phyloP scores from a whole-genome alignment of 2,113 vertebrate genomes.

The Albula goreensis region DNA sequence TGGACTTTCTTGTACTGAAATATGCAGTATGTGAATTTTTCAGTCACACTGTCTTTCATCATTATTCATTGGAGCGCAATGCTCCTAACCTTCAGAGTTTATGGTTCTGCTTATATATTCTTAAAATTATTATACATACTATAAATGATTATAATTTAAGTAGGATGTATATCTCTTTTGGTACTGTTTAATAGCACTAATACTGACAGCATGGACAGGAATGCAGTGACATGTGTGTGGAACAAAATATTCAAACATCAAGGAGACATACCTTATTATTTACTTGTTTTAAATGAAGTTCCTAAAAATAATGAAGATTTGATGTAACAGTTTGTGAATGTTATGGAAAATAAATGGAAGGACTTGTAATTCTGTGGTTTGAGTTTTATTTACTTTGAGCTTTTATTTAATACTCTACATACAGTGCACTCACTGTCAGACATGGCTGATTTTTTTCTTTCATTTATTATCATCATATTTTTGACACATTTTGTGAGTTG shows the following conservation, averaged over 20 bases:
- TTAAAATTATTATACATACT: neutral
- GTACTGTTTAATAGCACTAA: neutral
- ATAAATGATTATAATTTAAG: neutral
- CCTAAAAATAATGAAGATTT: conserved; percentile 18
- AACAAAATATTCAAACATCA: neutral
- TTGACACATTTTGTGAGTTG: no score
- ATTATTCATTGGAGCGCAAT: neutral
- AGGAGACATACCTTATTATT: neutral
- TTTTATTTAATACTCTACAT: neutral
- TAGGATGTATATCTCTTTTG: neutral
- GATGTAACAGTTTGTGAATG: neutral
- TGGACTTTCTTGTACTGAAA: neutral
- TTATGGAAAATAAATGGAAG: neutral
- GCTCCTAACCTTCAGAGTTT: neutral
- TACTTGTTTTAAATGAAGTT: conserved; percentile 24
- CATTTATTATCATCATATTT: no score
- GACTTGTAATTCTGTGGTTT: neutral
- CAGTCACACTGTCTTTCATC: neutral
- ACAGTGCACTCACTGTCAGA: neutral
- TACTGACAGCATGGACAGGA: neutral
- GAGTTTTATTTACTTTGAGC: neutral
- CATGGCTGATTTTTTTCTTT: neutral
- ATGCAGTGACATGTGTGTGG: neutral
- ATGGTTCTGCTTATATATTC: neutral
- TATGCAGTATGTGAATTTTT: neutral